phyloP scores from a whole-genome alignment of 2,113 vertebrate species.

The Malurus cyaneus region DNA sequence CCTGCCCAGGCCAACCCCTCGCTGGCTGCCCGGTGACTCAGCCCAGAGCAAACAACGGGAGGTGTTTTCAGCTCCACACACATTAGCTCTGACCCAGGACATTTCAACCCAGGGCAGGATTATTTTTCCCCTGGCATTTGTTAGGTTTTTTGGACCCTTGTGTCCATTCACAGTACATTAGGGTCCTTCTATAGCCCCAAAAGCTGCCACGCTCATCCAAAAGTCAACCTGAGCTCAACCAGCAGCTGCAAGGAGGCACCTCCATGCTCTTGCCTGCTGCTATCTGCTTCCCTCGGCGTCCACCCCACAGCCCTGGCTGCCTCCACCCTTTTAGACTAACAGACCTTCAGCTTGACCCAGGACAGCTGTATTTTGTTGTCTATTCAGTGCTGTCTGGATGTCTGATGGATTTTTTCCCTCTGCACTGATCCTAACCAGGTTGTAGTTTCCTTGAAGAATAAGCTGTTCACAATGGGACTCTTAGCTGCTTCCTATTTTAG shows the following conservation, averaged over 20 bases:
- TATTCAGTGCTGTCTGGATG: neutral
- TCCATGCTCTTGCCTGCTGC: neutral
- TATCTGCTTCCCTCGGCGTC: rapidly evolving
- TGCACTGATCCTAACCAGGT: neutral
- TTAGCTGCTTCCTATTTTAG: neutral
- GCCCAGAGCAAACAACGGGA: neutral
- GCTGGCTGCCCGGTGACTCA: neutral
- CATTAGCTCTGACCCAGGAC: neutral
- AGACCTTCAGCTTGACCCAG: neutral
- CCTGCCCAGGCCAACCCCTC: neutral
- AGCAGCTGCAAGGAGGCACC: neutral
- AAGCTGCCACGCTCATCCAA: neutral
- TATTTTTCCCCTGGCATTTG: neutral
- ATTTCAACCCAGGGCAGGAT: neutral
- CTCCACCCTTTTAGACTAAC: neutral
- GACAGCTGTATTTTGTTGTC: neutral
- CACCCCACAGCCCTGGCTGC: neutral
- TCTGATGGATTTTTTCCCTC: neutral
- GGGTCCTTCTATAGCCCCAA: neutral
- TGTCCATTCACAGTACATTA: neutral
- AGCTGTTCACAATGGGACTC: neutral
- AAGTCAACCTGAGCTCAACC: neutral
- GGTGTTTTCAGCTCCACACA: neutral
- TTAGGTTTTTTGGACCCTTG: too few relatives aligned
- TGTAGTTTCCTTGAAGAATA: neutral